Base-by-base conservation (phyloP, 1,140 invertebrate genomes). In the Lerema accius region DNA sequence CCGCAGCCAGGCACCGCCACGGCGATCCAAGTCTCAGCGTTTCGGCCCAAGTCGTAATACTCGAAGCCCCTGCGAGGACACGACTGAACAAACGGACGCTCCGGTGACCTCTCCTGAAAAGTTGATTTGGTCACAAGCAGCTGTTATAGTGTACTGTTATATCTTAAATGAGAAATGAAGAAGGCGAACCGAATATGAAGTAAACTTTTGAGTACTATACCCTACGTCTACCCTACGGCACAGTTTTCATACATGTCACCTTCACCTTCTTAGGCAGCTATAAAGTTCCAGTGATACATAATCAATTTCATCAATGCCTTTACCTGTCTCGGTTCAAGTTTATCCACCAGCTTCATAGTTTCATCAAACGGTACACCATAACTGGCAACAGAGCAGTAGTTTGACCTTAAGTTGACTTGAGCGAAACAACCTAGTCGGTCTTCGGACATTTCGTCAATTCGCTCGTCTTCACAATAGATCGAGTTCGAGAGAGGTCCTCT, bases 311-410 rank as follows among this genome's bases (percentile, higher is more conserved):
- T 4, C 6, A n/a, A 17, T 23, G 16, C 16, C 71, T 69, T 17
- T 35, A 84, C 84, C 51, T 61, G 42, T 56, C 23, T 56, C 14
- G 17, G 42, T 4, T 86, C 73, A 26, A 88, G 76, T 16, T 59
- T 67, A 51, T 84, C 78, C 0, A 82, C 83, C 28, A 86, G n/a
- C 17, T 77, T 76, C 17, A 87, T 37, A 0, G 78, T 78, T 39
- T 86, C 83, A 11, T 87, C 82, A 53, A 80, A 86, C 0, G 80
- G 79, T 3, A 87, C 46, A 0, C 84, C 84, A 0, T 81, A 58
- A 50, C 80, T 83, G 2, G 75, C 76, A 0, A 89, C 69, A 0
- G 72, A 70, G 39, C 82, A 87, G 0, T 65, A 39, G 6, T 59
- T 61, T 2, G 76, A 49, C n/a, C 51, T 76, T 19, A 77, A 83